Conservation (phyloP, 2,888 invertebrate genomes). For the Epiblema foenella region DNA sequence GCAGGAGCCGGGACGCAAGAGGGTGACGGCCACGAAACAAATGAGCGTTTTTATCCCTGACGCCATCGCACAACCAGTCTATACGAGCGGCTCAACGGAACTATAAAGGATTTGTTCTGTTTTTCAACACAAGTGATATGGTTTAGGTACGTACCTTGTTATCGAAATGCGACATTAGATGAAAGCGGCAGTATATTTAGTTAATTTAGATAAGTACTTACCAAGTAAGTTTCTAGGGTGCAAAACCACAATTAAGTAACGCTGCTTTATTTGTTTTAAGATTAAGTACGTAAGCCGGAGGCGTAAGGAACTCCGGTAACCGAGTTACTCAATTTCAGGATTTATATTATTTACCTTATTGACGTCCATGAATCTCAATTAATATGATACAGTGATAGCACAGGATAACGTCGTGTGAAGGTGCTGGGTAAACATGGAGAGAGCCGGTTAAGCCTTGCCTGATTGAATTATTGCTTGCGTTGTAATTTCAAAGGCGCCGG, state of each 20-base stretch:
- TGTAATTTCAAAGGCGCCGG: slow-evolving; percentile 65
- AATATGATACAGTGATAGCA: slow-evolving; percentile 40
- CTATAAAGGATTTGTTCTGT: slow-evolving; percentile 47
- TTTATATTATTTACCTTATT: slow-evolving; percentile 42
- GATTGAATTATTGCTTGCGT: slow-evolving; percentile 81
- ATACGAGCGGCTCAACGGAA: slow-evolving; percentile 49
- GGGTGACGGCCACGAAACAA: slow-evolving; percentile 53
- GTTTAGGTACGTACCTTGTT: slow-evolving; percentile 29
- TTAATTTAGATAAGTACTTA: not conserved
- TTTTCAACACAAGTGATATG: slow-evolving; percentile 40
- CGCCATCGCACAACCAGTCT: slow-evolving; percentile 53
- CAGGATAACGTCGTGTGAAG: slow-evolving; percentile 60
- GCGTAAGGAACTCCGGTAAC: slow-evolving; percentile 1
- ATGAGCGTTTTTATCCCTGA: slow-evolving; percentile 52
- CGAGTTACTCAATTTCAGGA: slow-evolving; percentile 6
- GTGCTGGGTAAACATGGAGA: slow-evolving; percentile 74
- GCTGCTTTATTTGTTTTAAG: slow-evolving; percentile 3
- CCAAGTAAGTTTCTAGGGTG: not conserved
- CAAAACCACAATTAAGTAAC: not conserved
- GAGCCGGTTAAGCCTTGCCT: slow-evolving; percentile 73
- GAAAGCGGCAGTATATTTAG: not conserved
- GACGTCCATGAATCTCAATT: slow-evolving; percentile 43
- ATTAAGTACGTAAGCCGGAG: not conserved
- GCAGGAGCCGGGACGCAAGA: slow-evolving; percentile 55
- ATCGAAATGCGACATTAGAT: slow-evolving; percentile 13